phyloP scores from a whole-genome alignment of 2,797 vertebrate species.

The Tokudaia tokunoshimensis region DNA sequence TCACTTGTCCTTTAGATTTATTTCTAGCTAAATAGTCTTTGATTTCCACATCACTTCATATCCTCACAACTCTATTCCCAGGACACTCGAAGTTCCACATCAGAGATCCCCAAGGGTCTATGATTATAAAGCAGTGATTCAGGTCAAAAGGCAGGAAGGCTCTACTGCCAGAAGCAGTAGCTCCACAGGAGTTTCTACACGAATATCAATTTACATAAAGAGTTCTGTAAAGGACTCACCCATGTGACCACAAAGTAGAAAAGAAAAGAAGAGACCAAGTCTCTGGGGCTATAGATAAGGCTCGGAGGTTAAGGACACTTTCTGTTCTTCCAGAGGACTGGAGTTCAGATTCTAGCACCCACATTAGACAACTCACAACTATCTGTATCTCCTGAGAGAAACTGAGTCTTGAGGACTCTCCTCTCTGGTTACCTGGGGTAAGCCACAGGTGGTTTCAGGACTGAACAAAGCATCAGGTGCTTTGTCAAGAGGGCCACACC shows the following conservation, averaged over 20 bases:
- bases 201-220: neutral
- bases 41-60: neutral
- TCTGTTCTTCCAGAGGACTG: neutral
- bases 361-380: neutral
- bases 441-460: neutral
- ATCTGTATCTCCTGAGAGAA: neutral
- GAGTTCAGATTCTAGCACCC: too few relatives aligned
- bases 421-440: neutral
- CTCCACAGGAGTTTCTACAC: fast-evolving
- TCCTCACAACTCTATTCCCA: neutral
- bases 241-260: neutral
- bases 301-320: neutral
- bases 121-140: neutral
- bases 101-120: neutral
- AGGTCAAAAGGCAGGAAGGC: fast-evolving
- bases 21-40: neutral
- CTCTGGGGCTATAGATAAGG: neutral
- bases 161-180: neutral
- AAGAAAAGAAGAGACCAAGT: neutral
- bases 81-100: neutral
- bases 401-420: neutral
- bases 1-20: neutral
- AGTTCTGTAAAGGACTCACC: neutral
- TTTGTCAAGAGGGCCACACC: neutral
- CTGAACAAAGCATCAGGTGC: neutral